Evolutionary conservation across 1,140 invertebrate species (phyloP), one percentile per base, ranked within the genome.

Genomic region (Oscheius sp.): DNA sequence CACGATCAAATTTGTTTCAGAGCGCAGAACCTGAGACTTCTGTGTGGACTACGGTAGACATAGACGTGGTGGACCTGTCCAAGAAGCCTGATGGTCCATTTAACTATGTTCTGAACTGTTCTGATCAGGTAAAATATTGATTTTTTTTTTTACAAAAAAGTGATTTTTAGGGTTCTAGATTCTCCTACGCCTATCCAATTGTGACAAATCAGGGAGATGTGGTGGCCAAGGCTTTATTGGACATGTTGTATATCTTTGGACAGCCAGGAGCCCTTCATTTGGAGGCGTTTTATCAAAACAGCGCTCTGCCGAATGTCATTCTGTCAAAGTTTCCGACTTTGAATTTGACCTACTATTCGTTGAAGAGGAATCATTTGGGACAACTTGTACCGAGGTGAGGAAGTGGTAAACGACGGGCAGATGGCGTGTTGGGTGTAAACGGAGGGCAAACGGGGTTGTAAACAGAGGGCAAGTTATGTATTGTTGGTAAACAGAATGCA

Each of bases 51-150:
- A 55, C 49, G 23, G 49, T 55, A 7, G 49, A 55, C 4, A 23
- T 55, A 26, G 49, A 55, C 7, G 23, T 55, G 7, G 49, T 55
- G 7, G 49, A 55, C 49, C 23, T 55, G 49, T 20, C 49, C 15
- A 55, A 55, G 23, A 55, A 55, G 49, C 49, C 49, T 4, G 49
- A 55, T 55, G 49, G 23, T 26, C 7, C 7, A 15, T 23, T 20
- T 23, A 55, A 55, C 7, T 55, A 55, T 26, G 28, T 55, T 26
- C 49, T 55, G 23, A 55, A 55, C 23, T 55, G 49, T 55, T 20
- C 49, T 15, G 49, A 55, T 55, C 49, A 55, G 49, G 49, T 42
- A n/a, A n/a, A n/a, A n/a, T n/a, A n/a, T n/a, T n/a, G n/a, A n/a
- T n/a, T n/a, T n/a, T n/a, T n/a, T n/a, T n/a, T n/a, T n/a, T n/a